phyloP scores from a whole-genome alignment of 2,888 invertebrate species.

The Itoplectis maculator region DNA sequence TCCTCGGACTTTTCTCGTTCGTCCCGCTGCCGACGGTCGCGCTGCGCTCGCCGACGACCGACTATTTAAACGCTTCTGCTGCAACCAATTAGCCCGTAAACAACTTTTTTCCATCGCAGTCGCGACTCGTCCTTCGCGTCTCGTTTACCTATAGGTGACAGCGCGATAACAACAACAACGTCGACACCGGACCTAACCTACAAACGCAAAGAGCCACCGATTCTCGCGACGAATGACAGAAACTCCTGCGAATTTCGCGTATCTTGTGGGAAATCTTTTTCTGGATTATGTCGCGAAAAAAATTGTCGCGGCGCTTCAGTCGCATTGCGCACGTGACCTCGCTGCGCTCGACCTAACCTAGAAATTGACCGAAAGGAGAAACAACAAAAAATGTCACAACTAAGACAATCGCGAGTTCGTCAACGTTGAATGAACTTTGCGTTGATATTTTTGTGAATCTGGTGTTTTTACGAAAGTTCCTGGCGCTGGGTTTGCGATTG shows the following conservation, averaged over 20 bases:
- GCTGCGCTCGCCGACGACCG: not conserved
- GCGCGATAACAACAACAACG: no score
- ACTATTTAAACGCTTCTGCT: not conserved
- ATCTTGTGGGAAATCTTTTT: not conserved
- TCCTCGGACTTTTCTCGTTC: not conserved
- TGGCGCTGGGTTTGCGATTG: not conserved
- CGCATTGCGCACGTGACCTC: not conserved
- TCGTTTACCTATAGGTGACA: no score
- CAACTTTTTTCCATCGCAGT: no score
- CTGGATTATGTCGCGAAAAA: not conserved
- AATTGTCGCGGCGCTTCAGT: not conserved
- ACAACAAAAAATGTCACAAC: constrained; percentile 5
- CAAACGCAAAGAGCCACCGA: no score
- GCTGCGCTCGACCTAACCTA: constrained; percentile 22
- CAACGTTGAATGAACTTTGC: not conserved
- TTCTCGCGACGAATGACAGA: no score
- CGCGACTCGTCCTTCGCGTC: no score
- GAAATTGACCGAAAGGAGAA: not conserved
- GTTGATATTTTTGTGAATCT: not conserved
- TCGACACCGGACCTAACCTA: no score
- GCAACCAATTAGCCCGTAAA: no score
- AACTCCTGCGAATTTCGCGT: no score
- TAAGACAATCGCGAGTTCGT: not conserved
- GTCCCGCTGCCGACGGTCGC: not conserved
- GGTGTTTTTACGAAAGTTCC: not conserved